Evolutionary conservation across 2,888 invertebrate genomes (phyloP).

Genomic region (Frankliniella fusca): DNA sequence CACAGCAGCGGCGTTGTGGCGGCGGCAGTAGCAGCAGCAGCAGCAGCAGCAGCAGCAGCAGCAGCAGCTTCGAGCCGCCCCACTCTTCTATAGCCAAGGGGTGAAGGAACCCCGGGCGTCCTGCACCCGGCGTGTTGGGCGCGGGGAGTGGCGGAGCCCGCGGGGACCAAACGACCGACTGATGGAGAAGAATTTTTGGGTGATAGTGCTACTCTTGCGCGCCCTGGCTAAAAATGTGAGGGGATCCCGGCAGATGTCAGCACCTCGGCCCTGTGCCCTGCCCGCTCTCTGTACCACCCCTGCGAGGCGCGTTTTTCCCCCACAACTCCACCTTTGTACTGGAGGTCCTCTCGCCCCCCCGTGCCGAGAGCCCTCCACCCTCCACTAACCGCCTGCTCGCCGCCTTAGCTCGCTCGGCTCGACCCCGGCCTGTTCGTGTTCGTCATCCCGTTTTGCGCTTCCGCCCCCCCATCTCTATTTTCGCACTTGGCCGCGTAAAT

Average conservation of each 20-base stretch:
- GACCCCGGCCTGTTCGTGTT: neutral
- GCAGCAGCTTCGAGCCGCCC: too few relatives aligned
- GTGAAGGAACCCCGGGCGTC: neutral
- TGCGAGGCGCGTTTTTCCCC: neutral
- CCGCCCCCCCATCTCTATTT: constrained; percentile 5
- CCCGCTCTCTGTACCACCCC: neutral
- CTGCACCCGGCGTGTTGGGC: neutral
- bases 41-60: too few relatives aligned
- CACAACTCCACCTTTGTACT: too few relatives aligned
- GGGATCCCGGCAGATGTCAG: neutral
- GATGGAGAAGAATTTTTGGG: constrained; percentile 22
- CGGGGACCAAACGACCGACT: constrained; percentile 14
- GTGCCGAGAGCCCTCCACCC: neutral
- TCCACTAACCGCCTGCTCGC: neutral
- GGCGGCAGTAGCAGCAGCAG: neutral
- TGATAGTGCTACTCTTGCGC: neutral
- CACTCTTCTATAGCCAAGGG: neutral
- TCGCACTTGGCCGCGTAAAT: neutral
- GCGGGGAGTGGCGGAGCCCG: neutral
- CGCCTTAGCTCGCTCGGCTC: too few relatives aligned
- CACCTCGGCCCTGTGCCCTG: neutral
- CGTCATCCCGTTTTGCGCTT: neutral
- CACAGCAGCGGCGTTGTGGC: neutral
- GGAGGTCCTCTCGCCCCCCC: neutral
- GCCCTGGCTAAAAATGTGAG: neutral